Conservation (phyloP, 2,888 invertebrate genomes). For the Tachina lurida region DNA sequence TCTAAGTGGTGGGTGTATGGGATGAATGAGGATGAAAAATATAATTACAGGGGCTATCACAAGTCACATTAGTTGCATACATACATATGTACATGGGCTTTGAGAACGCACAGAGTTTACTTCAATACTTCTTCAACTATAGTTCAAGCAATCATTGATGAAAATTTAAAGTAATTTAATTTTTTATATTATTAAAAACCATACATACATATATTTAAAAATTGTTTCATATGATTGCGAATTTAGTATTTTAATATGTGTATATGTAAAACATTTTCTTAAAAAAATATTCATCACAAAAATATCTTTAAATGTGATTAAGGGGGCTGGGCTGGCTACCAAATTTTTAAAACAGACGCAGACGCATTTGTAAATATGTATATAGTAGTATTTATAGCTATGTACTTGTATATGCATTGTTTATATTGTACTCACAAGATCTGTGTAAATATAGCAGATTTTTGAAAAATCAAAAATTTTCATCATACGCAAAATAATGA, state of each 20-base stretch:
- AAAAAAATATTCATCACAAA: too few relatives aligned
- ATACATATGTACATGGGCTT: slow-evolving; percentile 6
- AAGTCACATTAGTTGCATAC: slow-evolving; percentile 23
- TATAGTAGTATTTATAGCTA: too few relatives aligned
- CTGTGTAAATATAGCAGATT: too few relatives aligned
- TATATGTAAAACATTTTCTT: neutral
- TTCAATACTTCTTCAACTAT: slow-evolving; percentile 30
- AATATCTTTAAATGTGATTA: too few relatives aligned
- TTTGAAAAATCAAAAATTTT: too few relatives aligned
- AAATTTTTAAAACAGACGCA: too few relatives aligned
- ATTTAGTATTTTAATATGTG: slow-evolving; percentile 38
- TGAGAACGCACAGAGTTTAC: slow-evolving; percentile 12
- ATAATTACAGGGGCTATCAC: slow-evolving; percentile 3
- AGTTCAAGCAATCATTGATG: slow-evolving; percentile 56
- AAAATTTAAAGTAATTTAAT: slow-evolving; percentile 50
- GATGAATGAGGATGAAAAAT: neutral
- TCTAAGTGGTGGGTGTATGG: slow-evolving; percentile 21
- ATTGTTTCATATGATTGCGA: slow-evolving; percentile 67
- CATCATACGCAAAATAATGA: too few relatives aligned
- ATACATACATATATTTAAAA: slow-evolving; percentile 52
- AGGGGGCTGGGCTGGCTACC: too few relatives aligned
- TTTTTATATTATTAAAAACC: slow-evolving; percentile 25
- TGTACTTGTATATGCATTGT: too few relatives aligned
- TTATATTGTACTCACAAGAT: too few relatives aligned
- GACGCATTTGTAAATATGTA: too few relatives aligned